Evolutionary conservation across 2,888 invertebrate species (phyloP), one percentile per base, ranked within the genome.

Genomic region (Troilus luridus): DNA sequence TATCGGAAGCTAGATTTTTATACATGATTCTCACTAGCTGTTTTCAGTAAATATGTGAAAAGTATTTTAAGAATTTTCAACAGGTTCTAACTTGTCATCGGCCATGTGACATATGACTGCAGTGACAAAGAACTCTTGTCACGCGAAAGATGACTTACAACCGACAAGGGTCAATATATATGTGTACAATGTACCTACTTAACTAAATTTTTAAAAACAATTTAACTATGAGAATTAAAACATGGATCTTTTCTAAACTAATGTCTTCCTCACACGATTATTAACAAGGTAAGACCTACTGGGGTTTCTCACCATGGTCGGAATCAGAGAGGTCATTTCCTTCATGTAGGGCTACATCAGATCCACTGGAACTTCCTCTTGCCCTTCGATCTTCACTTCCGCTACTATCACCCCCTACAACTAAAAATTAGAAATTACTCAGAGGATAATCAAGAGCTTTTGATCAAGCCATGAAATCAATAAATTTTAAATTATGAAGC

Each of bases 291-390:
- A 88, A 88, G 88, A 88, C 88, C 60, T 88, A 88, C 88, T 88
- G 62, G 64, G 91, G 67, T 90, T 90, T 91, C 92, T 92, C 92
- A 92, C 92, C 92, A 88, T 92, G 92, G 90, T 92, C 93, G 64
- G 92, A 92, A 91, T 93, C 93, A 54, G 93, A 93, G 60, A 93
- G 92, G 85, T 96, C 96, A 88, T 95, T 95, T 91, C 96, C 96
- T 94, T 96, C 96, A 93, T 96, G 96, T 92, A 96, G 94, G 92
- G 96, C 96, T 91, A 96, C 95, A 93, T 96, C 96, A 64, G 96
- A 96, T 91, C 96, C 96, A 93, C 96, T 96, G 92, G 96, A 96
- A 93, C 96, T 96, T 93, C 96, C 96, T 91, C 95, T 94, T 67
- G 95, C 95, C 81, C 92, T 81, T 88, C 92, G 91, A 72, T 92